Evolutionary conservation across 2,113 vertebrate species (phyloP).

Genomic region (Sander lucioperca): DNA sequence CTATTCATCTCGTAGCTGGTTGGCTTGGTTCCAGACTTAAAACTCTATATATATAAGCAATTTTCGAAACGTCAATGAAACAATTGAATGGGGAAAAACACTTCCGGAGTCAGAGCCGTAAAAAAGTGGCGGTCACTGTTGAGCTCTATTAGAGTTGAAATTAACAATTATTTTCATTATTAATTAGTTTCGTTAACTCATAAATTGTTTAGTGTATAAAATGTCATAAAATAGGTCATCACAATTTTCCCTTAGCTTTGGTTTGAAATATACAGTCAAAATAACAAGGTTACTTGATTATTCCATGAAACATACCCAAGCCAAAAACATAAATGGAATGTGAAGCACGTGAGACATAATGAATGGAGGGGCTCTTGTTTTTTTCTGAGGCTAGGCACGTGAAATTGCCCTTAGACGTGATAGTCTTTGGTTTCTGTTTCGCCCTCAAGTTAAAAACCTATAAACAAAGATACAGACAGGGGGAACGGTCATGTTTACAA

Average conservation of each 20-base stretch:
- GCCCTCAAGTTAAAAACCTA: slow-evolving; percentile 7
- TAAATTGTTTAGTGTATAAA: neutral
- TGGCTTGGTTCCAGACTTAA: too few relatives aligned
- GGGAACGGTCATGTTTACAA: slow-evolving; percentile 51
- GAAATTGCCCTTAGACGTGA: slow-evolving; percentile 4
- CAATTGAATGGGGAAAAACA: too few relatives aligned
- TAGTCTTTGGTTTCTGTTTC: slow-evolving; percentile 1
- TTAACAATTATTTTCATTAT: neutral
- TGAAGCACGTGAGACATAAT: neutral
- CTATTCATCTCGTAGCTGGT: too few relatives aligned
- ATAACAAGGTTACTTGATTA: neutral
- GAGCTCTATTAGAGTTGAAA: neutral
- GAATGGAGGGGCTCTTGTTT: neutral
- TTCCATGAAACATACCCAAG: neutral
- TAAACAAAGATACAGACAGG: slow-evolving; percentile 14
- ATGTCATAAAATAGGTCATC: neutral
- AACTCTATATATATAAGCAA: too few relatives aligned
- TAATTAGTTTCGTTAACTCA: neutral
- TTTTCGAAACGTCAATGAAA: too few relatives aligned
- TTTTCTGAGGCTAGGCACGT: neutral
- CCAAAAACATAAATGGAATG: neutral
- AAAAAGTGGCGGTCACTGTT: too few relatives aligned
- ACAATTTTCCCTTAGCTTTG: neutral
- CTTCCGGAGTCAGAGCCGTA: too few relatives aligned
- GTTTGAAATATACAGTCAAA: neutral